Conservation (phyloP, 2,113 vertebrate genomes). For the Erpornis zantholeuca region DNA sequence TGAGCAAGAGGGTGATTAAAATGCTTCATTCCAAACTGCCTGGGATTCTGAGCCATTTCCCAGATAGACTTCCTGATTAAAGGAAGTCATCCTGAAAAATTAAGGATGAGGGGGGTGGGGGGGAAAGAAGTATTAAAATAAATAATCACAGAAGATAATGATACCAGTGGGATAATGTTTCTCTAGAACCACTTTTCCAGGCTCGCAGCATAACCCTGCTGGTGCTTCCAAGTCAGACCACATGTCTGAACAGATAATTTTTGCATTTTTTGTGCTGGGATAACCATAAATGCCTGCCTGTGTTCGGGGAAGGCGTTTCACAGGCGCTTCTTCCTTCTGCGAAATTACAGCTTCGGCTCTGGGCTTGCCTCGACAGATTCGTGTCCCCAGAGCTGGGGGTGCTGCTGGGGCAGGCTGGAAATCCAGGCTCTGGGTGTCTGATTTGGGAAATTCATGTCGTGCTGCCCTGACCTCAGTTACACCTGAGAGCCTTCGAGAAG, state of each 20-base stretch:
- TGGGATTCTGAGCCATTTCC: neutral
- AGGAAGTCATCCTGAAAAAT: neutral
- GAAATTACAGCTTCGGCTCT: neutral
- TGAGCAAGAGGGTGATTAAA: neutral
- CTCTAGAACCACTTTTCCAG: neutral
- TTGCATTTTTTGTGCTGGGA: neutral
- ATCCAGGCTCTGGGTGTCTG: neutral
- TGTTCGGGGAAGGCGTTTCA: neutral
- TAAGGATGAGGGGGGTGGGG: neutral
- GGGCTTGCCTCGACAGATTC: neutral
- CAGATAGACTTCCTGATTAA: neutral
- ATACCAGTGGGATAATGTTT: neutral
- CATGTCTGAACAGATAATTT: neutral
- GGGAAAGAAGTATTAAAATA: neutral
- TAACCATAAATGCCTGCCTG: neutral
- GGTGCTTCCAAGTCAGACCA: neutral
- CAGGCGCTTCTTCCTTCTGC: neutral
- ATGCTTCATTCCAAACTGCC: neutral
- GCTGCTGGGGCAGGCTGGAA: neutral
- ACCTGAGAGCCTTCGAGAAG: neutral
- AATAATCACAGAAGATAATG: neutral
- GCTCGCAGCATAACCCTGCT: neutral
- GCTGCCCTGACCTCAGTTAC: accelerated
- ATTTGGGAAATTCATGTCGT: neutral
- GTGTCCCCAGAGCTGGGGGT: slow-evolving; percentile 3